These are phyloP conservation scores for Salticus scenicus DNA, from an alignment of 2,888 invertebrate species.

Conservation along the genomic window DNA sequence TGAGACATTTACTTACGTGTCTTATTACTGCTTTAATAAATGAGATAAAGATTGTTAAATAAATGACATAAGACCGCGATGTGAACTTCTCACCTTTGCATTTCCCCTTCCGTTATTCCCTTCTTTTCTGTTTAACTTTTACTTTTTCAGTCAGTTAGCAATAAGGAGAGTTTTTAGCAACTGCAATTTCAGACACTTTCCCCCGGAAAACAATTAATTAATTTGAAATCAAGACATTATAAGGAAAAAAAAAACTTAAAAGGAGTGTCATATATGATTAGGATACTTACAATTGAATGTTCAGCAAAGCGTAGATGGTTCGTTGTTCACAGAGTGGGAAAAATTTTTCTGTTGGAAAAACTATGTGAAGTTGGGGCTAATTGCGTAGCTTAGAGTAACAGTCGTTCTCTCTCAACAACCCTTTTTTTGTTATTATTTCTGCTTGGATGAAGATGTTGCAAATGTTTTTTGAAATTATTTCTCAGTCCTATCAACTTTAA, in stretches of 20 bases:
- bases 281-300: neutral
- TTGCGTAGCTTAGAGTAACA: neutral
- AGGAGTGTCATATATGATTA: neutral
- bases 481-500: neutral
- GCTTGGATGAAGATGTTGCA: neutral
- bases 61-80: too few relatives aligned
- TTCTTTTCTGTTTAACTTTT: too few relatives aligned
- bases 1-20: too few relatives aligned
- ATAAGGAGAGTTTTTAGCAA: too few relatives aligned
- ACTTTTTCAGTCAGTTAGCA: too few relatives aligned
- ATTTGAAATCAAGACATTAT: neutral
- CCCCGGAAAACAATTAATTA: neutral
- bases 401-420: neutral
- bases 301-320: neutral
- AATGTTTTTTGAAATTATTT: neutral
- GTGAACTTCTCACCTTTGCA: too few relatives aligned
- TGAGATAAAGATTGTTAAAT: too few relatives aligned
- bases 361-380: neutral
- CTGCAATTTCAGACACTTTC: too few relatives aligned
- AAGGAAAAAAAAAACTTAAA: neutral
- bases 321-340: neutral
- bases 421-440: neutral
- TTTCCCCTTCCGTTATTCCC: too few relatives aligned
- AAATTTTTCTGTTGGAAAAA: neutral
- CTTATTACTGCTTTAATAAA: too few relatives aligned